These are phyloP conservation scores for Megamerina dolium DNA, from an alignment of 2,888 invertebrate species.

Conservation along the genomic window DNA sequence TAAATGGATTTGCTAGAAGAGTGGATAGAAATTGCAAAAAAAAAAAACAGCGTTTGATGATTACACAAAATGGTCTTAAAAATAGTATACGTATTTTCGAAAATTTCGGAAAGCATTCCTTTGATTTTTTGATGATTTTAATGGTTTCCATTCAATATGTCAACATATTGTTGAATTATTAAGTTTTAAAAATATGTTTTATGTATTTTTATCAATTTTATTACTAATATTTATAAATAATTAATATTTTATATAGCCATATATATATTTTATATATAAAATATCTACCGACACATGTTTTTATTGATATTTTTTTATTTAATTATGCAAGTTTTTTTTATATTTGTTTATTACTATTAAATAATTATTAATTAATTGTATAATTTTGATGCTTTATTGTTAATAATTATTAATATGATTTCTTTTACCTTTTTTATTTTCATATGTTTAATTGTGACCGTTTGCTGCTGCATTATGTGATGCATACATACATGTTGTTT, in stretches of 20 bases:
- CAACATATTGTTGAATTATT: background rate
- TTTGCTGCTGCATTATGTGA: slow-evolving; percentile 25
- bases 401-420: too few species aligned
- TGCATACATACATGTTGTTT: too few species aligned
- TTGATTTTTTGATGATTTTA: background rate
- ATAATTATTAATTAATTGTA: slow-evolving; percentile 1
- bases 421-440: slow-evolving; percentile 32
- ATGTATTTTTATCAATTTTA: slow-evolving; percentile 11
- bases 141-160: background rate
- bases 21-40: background rate
- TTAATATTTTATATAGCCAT: slow-evolving; percentile 6
- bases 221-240: slow-evolving; percentile 9
- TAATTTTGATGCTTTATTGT: too few species aligned
- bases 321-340: slow-evolving; percentile 12
- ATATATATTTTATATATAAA: slow-evolving; percentile 29
- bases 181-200: slow-evolving; percentile 7
- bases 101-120: too few species aligned
- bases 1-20: background rate
- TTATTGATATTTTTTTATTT: slow-evolving; percentile 14
- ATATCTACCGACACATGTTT: slow-evolving; percentile 40
- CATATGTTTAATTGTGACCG: slow-evolving; percentile 29
- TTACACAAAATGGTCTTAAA: too few species aligned
- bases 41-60: background rate
- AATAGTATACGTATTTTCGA: too few species aligned
- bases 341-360: slow-evolving; percentile 17